phyloP scores from a whole-genome alignment of 2,113 vertebrate genomes.

The Gavia stellata region DNA sequence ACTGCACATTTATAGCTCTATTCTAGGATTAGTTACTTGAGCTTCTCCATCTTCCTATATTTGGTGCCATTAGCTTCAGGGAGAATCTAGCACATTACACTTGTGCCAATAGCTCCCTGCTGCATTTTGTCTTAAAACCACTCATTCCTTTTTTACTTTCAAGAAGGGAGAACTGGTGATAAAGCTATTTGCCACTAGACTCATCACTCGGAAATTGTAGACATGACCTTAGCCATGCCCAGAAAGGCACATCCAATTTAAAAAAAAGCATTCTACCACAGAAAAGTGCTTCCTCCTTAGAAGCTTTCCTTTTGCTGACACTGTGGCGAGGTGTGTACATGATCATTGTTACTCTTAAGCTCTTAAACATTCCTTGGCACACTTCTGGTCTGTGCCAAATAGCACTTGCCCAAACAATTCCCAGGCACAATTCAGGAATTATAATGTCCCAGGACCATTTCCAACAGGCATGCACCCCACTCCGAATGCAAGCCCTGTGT shows the following conservation, averaged over 20 bases:
- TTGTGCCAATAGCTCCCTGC: background rate
- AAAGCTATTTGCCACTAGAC: background rate
- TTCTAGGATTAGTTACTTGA: conserved; percentile 23
- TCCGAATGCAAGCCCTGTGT: background rate
- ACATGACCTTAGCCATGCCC: background rate
- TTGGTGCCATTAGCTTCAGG: conserved; percentile 17
- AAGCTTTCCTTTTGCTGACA: background rate
- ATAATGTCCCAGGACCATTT: background rate
- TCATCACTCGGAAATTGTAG: background rate
- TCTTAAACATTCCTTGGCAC: background rate
- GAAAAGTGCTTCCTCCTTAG: background rate
- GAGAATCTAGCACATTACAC: background rate
- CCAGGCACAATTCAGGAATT: conserved; percentile 5
- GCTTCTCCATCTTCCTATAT: background rate
- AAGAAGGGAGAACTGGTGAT: background rate
- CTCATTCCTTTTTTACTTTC: background rate
- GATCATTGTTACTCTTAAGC: background rate
- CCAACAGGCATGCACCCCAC: background rate
- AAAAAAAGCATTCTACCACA: background rate
- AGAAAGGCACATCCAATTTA: background rate
- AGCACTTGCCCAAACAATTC: conserved; percentile 10
- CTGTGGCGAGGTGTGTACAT: background rate
- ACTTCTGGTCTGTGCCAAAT: background rate
- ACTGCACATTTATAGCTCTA: background rate
- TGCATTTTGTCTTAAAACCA: background rate